These are phyloP conservation scores for Eilema sororculum DNA, from an alignment of 2,888 invertebrate genomes.

Conservation along the genomic window DNA sequence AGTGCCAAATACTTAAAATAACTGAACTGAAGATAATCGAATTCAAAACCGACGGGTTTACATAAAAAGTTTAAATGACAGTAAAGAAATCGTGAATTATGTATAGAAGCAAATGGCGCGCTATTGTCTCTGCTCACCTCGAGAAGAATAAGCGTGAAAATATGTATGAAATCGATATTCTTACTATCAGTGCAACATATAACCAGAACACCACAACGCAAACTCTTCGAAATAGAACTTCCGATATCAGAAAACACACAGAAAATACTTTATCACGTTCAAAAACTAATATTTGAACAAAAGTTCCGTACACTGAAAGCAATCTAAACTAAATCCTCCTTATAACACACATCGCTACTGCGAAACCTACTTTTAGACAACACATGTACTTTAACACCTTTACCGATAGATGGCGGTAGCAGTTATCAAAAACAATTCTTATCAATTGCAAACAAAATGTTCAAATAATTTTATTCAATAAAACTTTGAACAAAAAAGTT, in stretches of 20 bases:
- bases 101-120: too few relatives aligned
- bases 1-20: too few relatives aligned
- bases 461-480: constrained; percentile 27
- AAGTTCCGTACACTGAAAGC: constrained; percentile 27
- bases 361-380: constrained; percentile 25
- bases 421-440: constrained; percentile 34
- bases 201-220: not conserved
- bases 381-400: constrained; percentile 29
- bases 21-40: too few relatives aligned
- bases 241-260: constrained; percentile 10
- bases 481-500: constrained; percentile 36
- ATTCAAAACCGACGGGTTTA: too few relatives aligned
- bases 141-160: too few relatives aligned
- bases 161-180: too few relatives aligned
- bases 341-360: constrained; percentile 18
- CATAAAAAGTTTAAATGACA: too few relatives aligned
- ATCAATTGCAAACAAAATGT: constrained; percentile 15
- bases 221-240: not conserved
- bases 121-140: too few relatives aligned
- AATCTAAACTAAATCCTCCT: constrained; percentile 25
- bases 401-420: constrained; percentile 59
- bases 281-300: constrained; percentile 33
- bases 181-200: too few relatives aligned
- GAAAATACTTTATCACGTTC: constrained; percentile 15
- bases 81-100: too few relatives aligned